phyloP scores from a whole-genome alignment of 1,140 invertebrate genomes.

The Druon quercuslanigerum region DNA sequence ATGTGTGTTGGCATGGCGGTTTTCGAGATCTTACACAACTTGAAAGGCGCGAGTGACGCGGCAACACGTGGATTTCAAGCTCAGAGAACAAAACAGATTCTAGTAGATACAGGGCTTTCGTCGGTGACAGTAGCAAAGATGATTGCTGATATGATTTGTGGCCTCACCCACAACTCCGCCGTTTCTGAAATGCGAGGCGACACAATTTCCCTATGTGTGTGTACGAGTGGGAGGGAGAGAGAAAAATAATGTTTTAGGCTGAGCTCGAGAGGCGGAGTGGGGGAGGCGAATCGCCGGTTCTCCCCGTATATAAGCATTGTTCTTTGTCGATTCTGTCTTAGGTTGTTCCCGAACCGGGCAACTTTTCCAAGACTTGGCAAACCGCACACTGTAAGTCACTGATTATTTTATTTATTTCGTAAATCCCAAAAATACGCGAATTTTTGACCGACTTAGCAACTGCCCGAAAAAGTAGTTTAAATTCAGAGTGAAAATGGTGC shows the following conservation, averaged over 20 bases:
- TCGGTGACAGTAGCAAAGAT: slow-evolving; percentile 24
- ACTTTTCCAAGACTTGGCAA: slow-evolving; percentile 71
- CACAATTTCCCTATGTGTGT: slow-evolving; percentile 34
- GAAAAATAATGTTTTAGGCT: slow-evolving; percentile 39
- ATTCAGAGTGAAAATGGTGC: too few species aligned
- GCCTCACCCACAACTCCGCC: slow-evolving; percentile 8
- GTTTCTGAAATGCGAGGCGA: neutral
- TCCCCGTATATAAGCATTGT: slow-evolving; percentile 70
- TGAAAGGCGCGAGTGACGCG: slow-evolving; percentile 4
- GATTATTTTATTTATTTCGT: neutral
- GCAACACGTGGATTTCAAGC: slow-evolving; percentile 18
- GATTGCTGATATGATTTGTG: slow-evolving; percentile 43
- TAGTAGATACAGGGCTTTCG: neutral
- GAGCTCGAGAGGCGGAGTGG: slow-evolving; percentile 43
- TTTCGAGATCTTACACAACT: slow-evolving; percentile 11
- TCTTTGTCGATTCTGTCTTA: slow-evolving; percentile 57
- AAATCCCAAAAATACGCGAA: neutral
- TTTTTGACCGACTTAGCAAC: neutral
- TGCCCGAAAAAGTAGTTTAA: too few species aligned
- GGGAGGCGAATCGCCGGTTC: slow-evolving; percentile 45
- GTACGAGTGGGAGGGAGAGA: slow-evolving; percentile 38
- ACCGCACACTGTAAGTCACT: slow-evolving; percentile 61
- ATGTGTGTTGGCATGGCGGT: neutral
- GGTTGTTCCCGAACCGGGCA: slow-evolving; percentile 71
- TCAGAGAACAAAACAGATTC: neutral